phyloP scores from a whole-genome alignment of 2,113 vertebrate genomes.

The Galbula dea region DNA sequence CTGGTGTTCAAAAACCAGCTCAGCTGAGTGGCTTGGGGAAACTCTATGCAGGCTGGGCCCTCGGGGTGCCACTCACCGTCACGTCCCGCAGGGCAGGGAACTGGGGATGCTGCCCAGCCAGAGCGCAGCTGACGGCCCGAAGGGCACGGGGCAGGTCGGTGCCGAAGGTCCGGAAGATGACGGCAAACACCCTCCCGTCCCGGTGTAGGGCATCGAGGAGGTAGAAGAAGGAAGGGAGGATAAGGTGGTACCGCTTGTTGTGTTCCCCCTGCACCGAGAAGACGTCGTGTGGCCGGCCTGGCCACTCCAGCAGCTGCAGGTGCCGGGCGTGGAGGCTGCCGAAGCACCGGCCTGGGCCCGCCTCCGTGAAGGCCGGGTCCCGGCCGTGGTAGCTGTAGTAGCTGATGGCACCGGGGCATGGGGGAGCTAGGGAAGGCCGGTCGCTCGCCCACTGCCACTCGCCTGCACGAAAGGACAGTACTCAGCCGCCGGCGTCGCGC shows the following conservation, averaged over 20 bases:
- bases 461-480: constrained; percentile 64
- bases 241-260: constrained; percentile 79
- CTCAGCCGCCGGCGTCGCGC: not conserved
- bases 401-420: constrained; percentile 74
- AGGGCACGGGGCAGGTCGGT: constrained; percentile 77
- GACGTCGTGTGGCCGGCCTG: constrained; percentile 64
- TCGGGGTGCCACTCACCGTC: constrained; percentile 40
- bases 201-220: constrained; percentile 76
- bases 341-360: constrained; percentile 72
- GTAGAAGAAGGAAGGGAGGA: constrained; percentile 88
- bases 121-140: constrained; percentile 58
- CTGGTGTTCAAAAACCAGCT: not conserved
- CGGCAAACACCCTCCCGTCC: constrained; percentile 72
- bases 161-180: constrained; percentile 86
- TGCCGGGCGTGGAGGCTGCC: constrained; percentile 69
- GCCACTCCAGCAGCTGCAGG: constrained; percentile 82
- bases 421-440: constrained; percentile 75
- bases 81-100: constrained; percentile 79
- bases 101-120: constrained; percentile 81
- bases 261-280: constrained; percentile 74
- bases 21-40: accelerated
- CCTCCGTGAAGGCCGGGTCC: constrained; percentile 72
- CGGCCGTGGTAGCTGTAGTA: constrained; percentile 81
- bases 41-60: no score
- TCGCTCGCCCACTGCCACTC: constrained; percentile 87